Evolutionary conservation across 1,140 invertebrate species (phyloP), one percentile per base, ranked within the genome.

Genomic region (Rhysida immarginata): DNA sequence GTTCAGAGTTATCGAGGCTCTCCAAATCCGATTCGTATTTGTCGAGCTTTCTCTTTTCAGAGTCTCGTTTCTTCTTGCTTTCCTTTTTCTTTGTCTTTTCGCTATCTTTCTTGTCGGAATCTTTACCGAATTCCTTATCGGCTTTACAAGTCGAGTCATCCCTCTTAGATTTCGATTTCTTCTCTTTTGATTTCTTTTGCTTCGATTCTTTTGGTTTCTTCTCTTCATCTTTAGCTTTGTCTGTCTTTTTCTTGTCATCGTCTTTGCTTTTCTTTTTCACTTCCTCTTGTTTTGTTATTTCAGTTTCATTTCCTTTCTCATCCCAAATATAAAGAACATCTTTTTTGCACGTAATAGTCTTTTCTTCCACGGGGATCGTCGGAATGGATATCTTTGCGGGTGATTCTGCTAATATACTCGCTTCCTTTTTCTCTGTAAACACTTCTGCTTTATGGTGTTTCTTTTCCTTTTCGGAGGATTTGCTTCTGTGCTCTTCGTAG

Each of bases 141-240:
- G 53, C 44, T 24, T 62, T 60, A 35, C 62, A 63, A 24, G 60
- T 59, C 78, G 73, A 54, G 72, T 75, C 62, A 44, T 65, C 62
- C 49, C 60, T 62, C 26, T 41, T 23, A 18, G 55, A 50, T 46
- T 66, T 59, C 24, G 27, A 23, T 50, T 54, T 49, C 26, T 55
- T 50, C 24, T 21, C 24, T 52, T 57, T 60, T 46, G 43, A 26
- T 27, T 59, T 60, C 50, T 46, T 18, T 51, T 43, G 54, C 50
- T 58, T 60, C 57, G 56, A 53, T 35, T 55, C 53, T 62, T 55
- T 55, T 57, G 55, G 50, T 26, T 55, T 54, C 61, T 55, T 55
- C 56, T 73, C 70, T 60, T 65, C 59, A 58, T 62, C 60, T 54
- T 57, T 62, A 58, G 54, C 64, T 65, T 60, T 64, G 48, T 53